These are phyloP conservation scores for Helostoma temminkii DNA, from an alignment of 2,797 vertebrate genomes.

Conservation along the genomic window DNA sequence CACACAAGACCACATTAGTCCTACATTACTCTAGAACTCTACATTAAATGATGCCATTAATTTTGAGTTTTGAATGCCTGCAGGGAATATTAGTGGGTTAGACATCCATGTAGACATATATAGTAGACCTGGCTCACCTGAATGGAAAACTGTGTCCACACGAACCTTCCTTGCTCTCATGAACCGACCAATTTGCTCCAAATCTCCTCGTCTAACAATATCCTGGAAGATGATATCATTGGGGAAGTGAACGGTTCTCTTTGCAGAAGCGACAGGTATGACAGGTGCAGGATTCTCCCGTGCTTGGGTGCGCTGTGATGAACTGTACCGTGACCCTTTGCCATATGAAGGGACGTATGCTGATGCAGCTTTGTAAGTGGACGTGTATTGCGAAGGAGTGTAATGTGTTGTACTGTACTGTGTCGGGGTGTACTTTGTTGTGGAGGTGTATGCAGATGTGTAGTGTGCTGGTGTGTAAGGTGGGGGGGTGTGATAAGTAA, in stretches of 20 bases:
- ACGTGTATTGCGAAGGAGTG: conserved; percentile 60
- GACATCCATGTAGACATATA: too few species aligned
- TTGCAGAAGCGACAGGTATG: conserved; percentile 57
- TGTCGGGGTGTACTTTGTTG: conserved; percentile 71
- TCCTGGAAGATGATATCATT: conserved; percentile 96
- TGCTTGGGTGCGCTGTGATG: conserved; percentile 48
- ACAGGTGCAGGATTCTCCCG: conserved; percentile 66
- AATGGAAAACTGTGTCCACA: conserved; percentile 92
- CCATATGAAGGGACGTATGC: conserved; percentile 74
- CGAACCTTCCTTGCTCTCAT: conserved; percentile 93
- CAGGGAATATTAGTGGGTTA: not conserved
- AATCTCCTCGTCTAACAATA: conserved; percentile 90
- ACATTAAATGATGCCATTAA: not conserved
- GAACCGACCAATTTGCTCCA: conserved; percentile 96
- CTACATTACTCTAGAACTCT: too few species aligned
- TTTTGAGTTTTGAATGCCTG: not conserved
- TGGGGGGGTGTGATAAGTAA: conserved; percentile 65
- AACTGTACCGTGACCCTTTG: conserved; percentile 68
- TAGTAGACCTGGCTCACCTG: conserved; percentile 86
- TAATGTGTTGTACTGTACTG: conserved; percentile 67
- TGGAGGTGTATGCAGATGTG: conserved; percentile 62
- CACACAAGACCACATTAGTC: conserved; percentile 31
- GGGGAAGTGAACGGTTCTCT: conserved; percentile 91
- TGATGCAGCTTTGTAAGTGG: conserved; percentile 66
- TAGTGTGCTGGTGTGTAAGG: conserved; percentile 69